Evolutionary conservation across 2,888 invertebrate species (phyloP).

Genomic region (Oscheius myriophilus): DNA sequence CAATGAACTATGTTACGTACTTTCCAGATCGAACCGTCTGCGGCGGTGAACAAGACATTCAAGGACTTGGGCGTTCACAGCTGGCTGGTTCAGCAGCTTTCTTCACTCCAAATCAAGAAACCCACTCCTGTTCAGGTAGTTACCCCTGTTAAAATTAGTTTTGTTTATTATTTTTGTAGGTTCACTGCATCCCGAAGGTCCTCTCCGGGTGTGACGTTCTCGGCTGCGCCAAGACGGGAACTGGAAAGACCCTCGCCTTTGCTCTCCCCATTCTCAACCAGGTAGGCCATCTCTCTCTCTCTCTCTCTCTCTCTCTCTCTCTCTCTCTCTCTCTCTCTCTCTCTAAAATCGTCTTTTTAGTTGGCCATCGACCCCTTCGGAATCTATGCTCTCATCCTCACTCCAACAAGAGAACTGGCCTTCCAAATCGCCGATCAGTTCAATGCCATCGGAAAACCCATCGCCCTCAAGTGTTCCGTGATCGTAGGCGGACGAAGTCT

Average conservation of each 20-base stretch:
- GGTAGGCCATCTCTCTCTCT: constrained; percentile 32
- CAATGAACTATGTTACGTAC: too few species aligned
- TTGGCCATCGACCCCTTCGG: constrained; percentile 93
- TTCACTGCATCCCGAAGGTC: constrained; percentile 69
- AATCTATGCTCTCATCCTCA: constrained; percentile 90
- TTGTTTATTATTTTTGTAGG: constrained; percentile 42
- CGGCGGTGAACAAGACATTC: constrained; percentile 40
- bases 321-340: background rate
- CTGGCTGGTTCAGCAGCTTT: constrained; percentile 65
- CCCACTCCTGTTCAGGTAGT: constrained; percentile 66
- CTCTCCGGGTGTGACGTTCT: constrained; percentile 82
- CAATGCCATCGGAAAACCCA: constrained; percentile 86
- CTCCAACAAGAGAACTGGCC: constrained; percentile 80
- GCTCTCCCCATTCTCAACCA: constrained; percentile 74
- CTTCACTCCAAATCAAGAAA: constrained; percentile 53
- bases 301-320: background rate
- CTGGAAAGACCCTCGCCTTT: constrained; percentile 97
- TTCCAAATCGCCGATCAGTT: constrained; percentile 84
- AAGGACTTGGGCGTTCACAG: constrained; percentile 55
- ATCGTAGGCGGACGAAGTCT: constrained; percentile 80
- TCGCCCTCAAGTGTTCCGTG: constrained; percentile 84
- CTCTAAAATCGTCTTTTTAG: constrained; percentile 35
- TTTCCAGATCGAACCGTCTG: constrained; percentile 4
- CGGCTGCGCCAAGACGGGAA: constrained; percentile 96
- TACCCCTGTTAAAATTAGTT: background rate